Evolutionary conservation across 1,140 invertebrate species (phyloP), one percentile per base, ranked within the genome.

Genomic region (Teleogryllus occipitalis): DNA sequence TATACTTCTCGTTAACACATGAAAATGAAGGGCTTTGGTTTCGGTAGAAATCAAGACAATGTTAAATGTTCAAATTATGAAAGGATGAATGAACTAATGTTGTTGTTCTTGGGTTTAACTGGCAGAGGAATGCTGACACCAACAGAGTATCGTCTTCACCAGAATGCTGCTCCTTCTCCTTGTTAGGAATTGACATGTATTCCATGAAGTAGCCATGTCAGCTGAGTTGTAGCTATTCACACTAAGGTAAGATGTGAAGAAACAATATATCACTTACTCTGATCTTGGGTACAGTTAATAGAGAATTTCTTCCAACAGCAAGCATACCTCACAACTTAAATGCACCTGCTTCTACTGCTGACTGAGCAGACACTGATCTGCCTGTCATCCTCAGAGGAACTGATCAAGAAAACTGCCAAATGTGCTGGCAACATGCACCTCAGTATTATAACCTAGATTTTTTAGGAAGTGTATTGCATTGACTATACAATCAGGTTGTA

Each of bases 61-160:
- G n/a, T n/a, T n/a, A 1, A 39, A 39, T 39, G 27, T 39, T 39
- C 1, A 39, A 39, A 39, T 5, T 5, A 39, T 39, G 5, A 39
- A 39, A 39, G 27, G 27, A 2, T 39, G 27, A 39, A 39, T 39
- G 27, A 39, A 39, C 27, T 39, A 1, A 39, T 39, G 27, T 39
- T 39, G 1, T 39, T 39, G 1, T 39, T 39, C 27, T 39, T 39
- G 27, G 27, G 27, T 39, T 39, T 39, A 39, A n/a, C 27, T n/a
- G 86, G 82, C 83, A 89, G 88, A 82, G 91, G 91, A 72, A 91
- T 92, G 90, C 84, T 92, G 74, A 92, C 91, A 21, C 91, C 91
- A 8, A 92, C 91, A 5, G 91, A 92, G 83, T 92, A 92, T 82
- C 87, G 91, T 83, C 85, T 91, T 79, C 85, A 87, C 75, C 87